These are phyloP conservation scores for human (Homo sapiens) DNA, from an alignment of 2,113 vertebrate species.

Conservation along the genomic window GRCh38 chr11:42625501-42626000, in stretches of 20 bases:
- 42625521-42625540: conserved; percentile 54
- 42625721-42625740: not conserved
- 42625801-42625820: not conserved
- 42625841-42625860: not conserved
- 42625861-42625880: not conserved
- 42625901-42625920: not conserved
- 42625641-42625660: not conserved
- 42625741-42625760: not conserved
- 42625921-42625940: not conserved
- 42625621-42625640: not conserved
- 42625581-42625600: not conserved
- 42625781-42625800: not conserved
- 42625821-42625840: not conserved
- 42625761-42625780: not conserved
- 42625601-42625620: conserved; percentile 67
- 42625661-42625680: conserved; percentile 16
- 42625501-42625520: conserved; percentile 34
- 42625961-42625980: not conserved
- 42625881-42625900: accelerated
- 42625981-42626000: no score
- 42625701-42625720: conserved; percentile 25
- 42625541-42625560: conserved; percentile 45
- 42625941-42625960: not conserved
- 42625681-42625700: conserved; percentile 33
- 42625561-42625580: not conserved